Evolutionary conservation across 1,140 invertebrate species (phyloP), one percentile per base, ranked within the genome.

Genomic region (Conus ventricosus): DNA sequence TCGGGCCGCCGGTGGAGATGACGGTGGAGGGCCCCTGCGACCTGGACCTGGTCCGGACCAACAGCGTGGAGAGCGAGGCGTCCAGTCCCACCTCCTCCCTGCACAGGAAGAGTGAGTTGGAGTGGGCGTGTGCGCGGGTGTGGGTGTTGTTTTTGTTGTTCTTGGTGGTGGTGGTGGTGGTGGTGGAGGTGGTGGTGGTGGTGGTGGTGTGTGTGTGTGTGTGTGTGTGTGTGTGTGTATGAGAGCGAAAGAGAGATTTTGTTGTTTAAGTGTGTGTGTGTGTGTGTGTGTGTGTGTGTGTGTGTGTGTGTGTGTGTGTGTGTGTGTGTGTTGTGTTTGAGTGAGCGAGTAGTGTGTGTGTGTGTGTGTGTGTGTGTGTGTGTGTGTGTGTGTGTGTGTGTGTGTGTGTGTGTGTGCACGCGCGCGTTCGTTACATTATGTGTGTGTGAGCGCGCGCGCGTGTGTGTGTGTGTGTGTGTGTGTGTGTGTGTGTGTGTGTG

Each of bases 1-100:
- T 89, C 63, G 88, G 54, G 7, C 88, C 88, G 8, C 88, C 84
- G 17, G 88, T 89, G 57, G 83, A 89, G 84, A 89, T 89, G 54
- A 86, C 75, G 27, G 84, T 71, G 54, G n/a, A 63, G 55, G 87
- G 87, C 5, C 80, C 80, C 23, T 11, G 51, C 10, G 80, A 84
- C 60, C 82, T 88, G 60, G 87, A 39, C 7, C 60, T 88, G 51
- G 15, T 67, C n/a, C 27, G 83, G 5, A 88, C 82, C 15, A 23
- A 51, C 51, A 89, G 85, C 67, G 75, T 85, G 54, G 88, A 89
- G 53, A 85, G 83, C 75, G 88, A 67, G 23, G 80, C 60, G 13
- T 89, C 88, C 17, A 87, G 75, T 57, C 84, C 88, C 13, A 60
- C 67, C 57, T 89, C 88, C 55, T 85, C 88, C 39, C 84, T 89